These are phyloP conservation scores for Cacatua alba DNA, from an alignment of 2,113 vertebrate species.

Conservation along the genomic window DNA sequence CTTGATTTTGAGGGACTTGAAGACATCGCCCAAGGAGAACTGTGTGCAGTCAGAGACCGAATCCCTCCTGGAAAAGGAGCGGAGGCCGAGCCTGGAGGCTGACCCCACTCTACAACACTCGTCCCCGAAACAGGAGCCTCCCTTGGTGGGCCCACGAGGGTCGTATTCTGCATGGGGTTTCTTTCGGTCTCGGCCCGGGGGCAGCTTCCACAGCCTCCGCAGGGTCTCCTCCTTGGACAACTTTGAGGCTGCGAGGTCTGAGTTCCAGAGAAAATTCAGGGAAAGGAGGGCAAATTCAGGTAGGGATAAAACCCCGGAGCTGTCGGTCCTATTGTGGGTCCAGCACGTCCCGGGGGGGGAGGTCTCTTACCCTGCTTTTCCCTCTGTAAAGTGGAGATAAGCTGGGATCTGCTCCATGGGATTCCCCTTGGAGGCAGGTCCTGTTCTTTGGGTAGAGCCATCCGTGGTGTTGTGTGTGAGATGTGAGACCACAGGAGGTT, in stretches of 20 bases:
- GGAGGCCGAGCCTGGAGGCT: conserved; percentile 58
- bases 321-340: conserved; percentile 12
- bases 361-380: conserved; percentile 14
- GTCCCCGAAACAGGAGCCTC: conserved; percentile 67
- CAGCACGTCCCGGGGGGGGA: neutral
- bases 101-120: conserved; percentile 46
- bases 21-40: conserved; percentile 78
- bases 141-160: conserved; percentile 68
- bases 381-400: neutral
- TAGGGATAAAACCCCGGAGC: conserved; percentile 64
- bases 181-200: conserved; percentile 61
- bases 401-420: neutral
- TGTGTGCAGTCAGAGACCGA: conserved; percentile 84
- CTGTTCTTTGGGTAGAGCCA: neutral
- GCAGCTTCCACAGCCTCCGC: conserved; percentile 81
- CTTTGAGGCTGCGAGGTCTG: conserved; percentile 80
- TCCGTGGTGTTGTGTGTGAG: neutral
- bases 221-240: conserved; percentile 88
- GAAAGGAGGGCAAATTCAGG: conserved; percentile 77
- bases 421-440: neutral
- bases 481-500: neutral
- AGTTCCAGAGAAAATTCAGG: conserved; percentile 79
- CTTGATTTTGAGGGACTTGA: conserved; percentile 84
- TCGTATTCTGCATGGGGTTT: conserved; percentile 69
- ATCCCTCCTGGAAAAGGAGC: conserved; percentile 85